Evolutionary conservation across 2,797 vertebrate species (phyloP), one percentile per base, ranked within the genome.

Genomic region (Anguilla megastoma): DNA sequence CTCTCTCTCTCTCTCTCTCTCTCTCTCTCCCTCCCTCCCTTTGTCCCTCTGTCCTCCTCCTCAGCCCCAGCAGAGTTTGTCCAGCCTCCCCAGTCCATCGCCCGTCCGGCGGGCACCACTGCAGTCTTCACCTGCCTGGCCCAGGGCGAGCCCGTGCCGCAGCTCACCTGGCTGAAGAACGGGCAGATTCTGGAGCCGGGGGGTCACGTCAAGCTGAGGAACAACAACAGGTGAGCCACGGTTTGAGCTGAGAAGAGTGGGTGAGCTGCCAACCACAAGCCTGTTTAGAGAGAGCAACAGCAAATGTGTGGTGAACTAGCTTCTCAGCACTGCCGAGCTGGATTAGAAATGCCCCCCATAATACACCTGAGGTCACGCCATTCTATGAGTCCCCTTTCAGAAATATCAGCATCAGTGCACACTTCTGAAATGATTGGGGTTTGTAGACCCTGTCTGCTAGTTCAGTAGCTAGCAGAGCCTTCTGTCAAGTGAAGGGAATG

Each of bases 111-210:
- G 0, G 98, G 99, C 90, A 99, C 98, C 82, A 98, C 97, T 0
- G 99, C 99, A 90, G 97, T 99, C 95, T 99, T 99, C 92, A 99
- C 97, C 0, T 99, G 99, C 24, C 95, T 98, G 89, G 98, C 96
- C 0, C 97, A 98, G 92, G 99, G 98, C 0, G 98, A 99, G 79
- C 99, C 99, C 0, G 95, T 97, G 0, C 99, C 99, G 0, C 98
- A 98, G 83, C 97, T 99, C 93, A 99, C 98, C 0, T 99, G 99
- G 99, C 92, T 99, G 94, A 98, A 98, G 95, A 99, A 99, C 0
- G 99, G 99, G 7, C 97, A 98, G 93, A 97, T 99, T 86, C 93
- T 99, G 92, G 97, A 98, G 91, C 97, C 98, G 0, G 96, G 97
- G 0, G 97, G 97, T 5, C 98, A 99, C 14, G 97, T 99, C 91